Base-by-base conservation (phyloP, 2,888 invertebrate species). In the Stegana nigrithorax region DNA sequence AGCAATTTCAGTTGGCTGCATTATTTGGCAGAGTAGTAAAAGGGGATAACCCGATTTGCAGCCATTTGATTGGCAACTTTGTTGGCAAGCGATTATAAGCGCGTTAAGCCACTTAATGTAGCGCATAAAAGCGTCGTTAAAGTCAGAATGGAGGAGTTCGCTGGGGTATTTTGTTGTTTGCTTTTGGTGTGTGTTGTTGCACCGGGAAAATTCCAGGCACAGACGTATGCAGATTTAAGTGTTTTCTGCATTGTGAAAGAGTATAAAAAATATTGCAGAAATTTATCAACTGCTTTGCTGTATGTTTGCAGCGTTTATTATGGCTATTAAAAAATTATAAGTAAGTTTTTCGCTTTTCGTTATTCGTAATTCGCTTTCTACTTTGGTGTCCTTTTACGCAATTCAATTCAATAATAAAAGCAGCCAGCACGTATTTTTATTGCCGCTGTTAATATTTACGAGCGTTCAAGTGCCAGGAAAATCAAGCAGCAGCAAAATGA, bases 311-410 rank as follows among this genome's bases (percentile, higher is more conserved):
- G 32, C 53, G 4, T 32, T 69, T 70, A 67, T 69, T 59, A 60
- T 59, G 69, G 67, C 80, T 66, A 78, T 75, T 78, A 80, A 78
- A 73, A 78, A 79, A 78, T 75, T 80, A 78, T 73, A 75, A 78
- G 69, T 67, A 55, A 12, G 32, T 36, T 55, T 36, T 19, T 12
- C 12, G 4, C 12, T 32, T 14, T 2, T n/a, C 21, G 8, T 36
- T 21, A 19, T 45, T 45, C 21, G 7, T 8, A 29, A 7, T 45
- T 45, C 7, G 7, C 21, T 23, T 44, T 47, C n/a, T 23, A 12
- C 6, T 12, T 21, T 36, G 17, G 5, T 55, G 12, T 55, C 12
- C 23, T 12, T 2, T 47, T 45, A 21, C 8, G 21, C 5, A 45
- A 45, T 45, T n/a, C n/a, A n/a, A 45, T 47, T 47, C 47, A 47